Base-by-base conservation (phyloP, 2,888 invertebrate genomes). In the Proisotoma minuta region DNA sequence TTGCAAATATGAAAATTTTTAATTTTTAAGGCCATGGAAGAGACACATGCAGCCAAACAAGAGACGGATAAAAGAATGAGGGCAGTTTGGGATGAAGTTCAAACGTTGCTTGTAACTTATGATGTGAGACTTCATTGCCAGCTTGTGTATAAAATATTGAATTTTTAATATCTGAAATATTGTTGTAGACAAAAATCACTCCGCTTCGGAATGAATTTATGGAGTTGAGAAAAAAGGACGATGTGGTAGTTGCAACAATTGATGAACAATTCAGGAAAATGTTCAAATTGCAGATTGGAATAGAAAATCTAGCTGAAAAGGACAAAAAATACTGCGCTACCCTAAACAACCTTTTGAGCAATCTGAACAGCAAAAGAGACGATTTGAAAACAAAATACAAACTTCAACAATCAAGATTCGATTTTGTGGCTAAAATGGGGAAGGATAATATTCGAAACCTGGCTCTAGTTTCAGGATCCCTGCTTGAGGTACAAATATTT, bases 231-330 rank as follows among this genome's bases (percentile, higher is more conserved):
- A 65, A 65, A 10, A 66, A 68, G 34, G 71, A 71, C 43, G 64
- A 62, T 28, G 52, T 62, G n/a, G 65, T 71, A 39, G 66, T 66
- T 2, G 63, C 65, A 2, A 57, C 66, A 10, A 71, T 71, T 34
- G 69, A 70, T 57, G 43, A 54, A 29, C 71, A 71, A 57, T 59
- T 71, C 22, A 39, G 62, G 24, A 62, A 65, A 47, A 62, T 71
- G 50, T 66, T 66, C 39, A 59, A 57, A 20, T 53, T 70, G 20
- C 66, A 64, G 59, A 34, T 53, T 15, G 63, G 61, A 3, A 60
- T 62, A n/a, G 57, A 66, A 22, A 61, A 60, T 29, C 58, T 66
- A 10, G 62, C 57, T 20, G 63, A 63, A 24, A 63, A 66, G 49
- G 62, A 67, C 34, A 51, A 39, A 18, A 67, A 50, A 27, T 63